phyloP scores from a whole-genome alignment of 2,888 invertebrate genomes.

The Parnassius smintheus region DNA sequence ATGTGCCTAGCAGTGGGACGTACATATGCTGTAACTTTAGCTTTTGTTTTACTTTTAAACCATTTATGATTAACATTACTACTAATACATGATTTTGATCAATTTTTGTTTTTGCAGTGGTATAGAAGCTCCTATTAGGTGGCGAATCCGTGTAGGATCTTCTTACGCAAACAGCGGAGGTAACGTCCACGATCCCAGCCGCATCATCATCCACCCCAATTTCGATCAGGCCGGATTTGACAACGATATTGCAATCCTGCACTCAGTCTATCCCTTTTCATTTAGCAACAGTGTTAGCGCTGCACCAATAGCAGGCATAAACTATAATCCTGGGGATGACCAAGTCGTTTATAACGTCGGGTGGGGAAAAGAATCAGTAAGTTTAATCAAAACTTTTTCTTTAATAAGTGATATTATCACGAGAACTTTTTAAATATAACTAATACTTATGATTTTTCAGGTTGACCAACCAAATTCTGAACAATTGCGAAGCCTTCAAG shows the following conservation, averaged over 20 bases:
- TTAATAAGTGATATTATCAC: too few species aligned
- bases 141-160: conserved; percentile 44
- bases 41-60: too few species aligned
- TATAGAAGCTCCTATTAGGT: conserved; percentile 17
- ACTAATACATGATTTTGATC: too few species aligned
- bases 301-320: conserved; percentile 43
- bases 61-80: too few species aligned
- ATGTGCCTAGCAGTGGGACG: too few species aligned
- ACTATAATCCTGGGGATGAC: conserved; percentile 46
- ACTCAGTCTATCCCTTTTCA: conserved; percentile 36
- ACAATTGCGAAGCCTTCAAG: too few species aligned
- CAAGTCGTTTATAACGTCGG: conserved; percentile 58
- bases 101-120: conserved; percentile 25
- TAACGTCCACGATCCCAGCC: conserved; percentile 31
- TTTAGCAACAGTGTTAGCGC: conserved; percentile 38
- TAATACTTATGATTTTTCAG: too few species aligned
- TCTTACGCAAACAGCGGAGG: conserved; percentile 47
- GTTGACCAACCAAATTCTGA: too few species aligned
- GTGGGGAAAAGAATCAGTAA: conserved; percentile 49
- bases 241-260: conserved; percentile 57
- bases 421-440: too few species aligned
- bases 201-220: conserved; percentile 44
- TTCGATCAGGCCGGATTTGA: conserved; percentile 42
- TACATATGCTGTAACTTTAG: too few species aligned
- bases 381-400: conserved; percentile 2